Conservation (phyloP, 2,888 invertebrate species). For the Laothoe populi region DNA sequence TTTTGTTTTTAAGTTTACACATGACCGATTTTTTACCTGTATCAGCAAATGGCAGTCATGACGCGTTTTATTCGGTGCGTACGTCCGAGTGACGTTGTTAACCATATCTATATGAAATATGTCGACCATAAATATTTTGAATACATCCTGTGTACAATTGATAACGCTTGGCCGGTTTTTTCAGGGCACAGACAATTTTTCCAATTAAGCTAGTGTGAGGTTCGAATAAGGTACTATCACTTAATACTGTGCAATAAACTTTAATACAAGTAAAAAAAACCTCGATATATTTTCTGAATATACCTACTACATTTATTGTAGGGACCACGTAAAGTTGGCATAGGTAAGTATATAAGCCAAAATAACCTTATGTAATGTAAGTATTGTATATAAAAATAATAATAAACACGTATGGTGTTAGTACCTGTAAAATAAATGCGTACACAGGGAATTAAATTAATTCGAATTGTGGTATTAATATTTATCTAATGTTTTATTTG, state of each 20-base stretch:
- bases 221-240: constrained; percentile 7
- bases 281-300: not conserved
- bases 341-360: too few relatives aligned
- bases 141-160: constrained; percentile 50
- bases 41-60: constrained; percentile 47
- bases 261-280: constrained; percentile 6
- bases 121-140: constrained; percentile 59
- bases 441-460: too few relatives aligned
- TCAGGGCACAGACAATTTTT: not conserved
- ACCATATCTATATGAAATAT: constrained; percentile 58
- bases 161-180: constrained; percentile 27
- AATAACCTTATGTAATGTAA: too few relatives aligned
- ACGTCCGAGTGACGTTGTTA: constrained; percentile 40
- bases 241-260: not conserved
- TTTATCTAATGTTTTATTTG: too few relatives aligned
- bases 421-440: too few relatives aligned
- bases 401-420: too few relatives aligned
- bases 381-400: too few relatives aligned
- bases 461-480: too few relatives aligned
- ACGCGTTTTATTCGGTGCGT: constrained; percentile 54
- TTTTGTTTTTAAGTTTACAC: constrained; percentile 37
- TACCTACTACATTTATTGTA: constrained; percentile 1
- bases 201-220: not conserved
- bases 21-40: constrained; percentile 43
- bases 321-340: not conserved